These are phyloP conservation scores for Merops nubicus DNA, from an alignment of 2,113 vertebrate species.

Conservation along the genomic window DNA sequence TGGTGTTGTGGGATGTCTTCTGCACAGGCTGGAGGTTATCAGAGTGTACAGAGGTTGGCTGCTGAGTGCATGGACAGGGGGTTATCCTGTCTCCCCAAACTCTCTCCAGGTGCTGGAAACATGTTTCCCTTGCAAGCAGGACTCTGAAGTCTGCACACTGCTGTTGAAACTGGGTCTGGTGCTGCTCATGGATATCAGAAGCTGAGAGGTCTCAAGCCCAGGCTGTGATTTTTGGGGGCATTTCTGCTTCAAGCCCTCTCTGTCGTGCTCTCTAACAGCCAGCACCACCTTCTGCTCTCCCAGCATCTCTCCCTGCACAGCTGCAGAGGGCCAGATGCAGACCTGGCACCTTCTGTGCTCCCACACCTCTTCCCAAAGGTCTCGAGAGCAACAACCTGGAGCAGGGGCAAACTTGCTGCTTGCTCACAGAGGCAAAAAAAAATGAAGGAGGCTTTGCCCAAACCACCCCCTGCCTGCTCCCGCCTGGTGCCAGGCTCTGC, in stretches of 20 bases:
- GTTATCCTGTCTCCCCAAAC: too few species aligned
- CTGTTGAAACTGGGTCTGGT: background rate
- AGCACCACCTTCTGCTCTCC: background rate
- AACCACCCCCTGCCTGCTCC: background rate
- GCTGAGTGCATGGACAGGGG: background rate
- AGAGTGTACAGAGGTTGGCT: background rate
- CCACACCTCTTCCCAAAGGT: background rate
- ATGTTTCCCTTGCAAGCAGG: background rate
- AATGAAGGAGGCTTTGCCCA: background rate
- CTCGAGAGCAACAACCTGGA: background rate
- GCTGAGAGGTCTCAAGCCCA: background rate
- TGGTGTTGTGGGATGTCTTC: background rate
- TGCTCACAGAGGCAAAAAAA: background rate
- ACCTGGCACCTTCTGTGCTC: background rate
- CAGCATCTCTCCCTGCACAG: background rate
- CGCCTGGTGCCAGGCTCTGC: background rate
- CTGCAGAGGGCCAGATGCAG: background rate
- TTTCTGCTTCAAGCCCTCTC: background rate
- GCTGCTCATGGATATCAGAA: background rate
- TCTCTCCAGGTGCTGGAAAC: background rate
- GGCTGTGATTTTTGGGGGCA: background rate
- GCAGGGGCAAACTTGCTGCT: background rate
- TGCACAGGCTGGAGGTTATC: background rate
- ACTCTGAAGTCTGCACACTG: too few species aligned
- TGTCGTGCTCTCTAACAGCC: background rate